Evolutionary conservation across 2,888 invertebrate species (phyloP).

Genomic region (Oegoconia quadripuncta): DNA sequence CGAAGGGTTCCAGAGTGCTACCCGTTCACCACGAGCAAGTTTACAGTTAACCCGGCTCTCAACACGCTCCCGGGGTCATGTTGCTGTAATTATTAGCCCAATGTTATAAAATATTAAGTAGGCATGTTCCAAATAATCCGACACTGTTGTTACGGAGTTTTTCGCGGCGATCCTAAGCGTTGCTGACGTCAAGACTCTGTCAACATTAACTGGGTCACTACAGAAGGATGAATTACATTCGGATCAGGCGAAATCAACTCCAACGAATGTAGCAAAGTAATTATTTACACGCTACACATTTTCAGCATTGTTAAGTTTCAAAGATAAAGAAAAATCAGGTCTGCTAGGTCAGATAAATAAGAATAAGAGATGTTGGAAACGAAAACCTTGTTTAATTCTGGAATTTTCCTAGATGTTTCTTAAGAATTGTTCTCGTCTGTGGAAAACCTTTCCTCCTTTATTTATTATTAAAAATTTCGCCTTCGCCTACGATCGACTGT

Average conservation of each 20-base stretch:
- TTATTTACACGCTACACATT: not conserved
- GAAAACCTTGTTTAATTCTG: no score
- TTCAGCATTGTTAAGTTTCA: no score
- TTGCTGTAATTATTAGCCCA: constrained; percentile 8
- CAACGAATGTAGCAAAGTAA: not conserved
- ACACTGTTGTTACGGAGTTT: constrained; percentile 45
- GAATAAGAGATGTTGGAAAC: no score
- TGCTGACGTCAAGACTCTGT: constrained; percentile 68
- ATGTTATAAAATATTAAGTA: constrained; percentile 37
- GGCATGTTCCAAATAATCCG: constrained; percentile 45
- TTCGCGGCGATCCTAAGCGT: constrained; percentile 47
- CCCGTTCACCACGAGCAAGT: constrained; percentile 8
- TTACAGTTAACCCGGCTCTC: constrained; percentile 2
- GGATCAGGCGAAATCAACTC: constrained; percentile 27
- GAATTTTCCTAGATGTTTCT: no score
- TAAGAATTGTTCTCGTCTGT: no score
- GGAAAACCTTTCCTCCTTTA: no score
- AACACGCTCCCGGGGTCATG: not conserved
- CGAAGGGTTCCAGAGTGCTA: constrained; percentile 2
- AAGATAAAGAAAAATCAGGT: no score
- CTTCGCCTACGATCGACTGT: no score
- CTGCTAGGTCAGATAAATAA: no score
- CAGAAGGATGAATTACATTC: constrained; percentile 65
- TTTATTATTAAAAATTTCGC: no score
- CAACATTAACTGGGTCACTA: constrained; percentile 72